Evolutionary conservation across 1,140 invertebrate genomes (phyloP).

Genomic region (Drosophila albomicans): DNA sequence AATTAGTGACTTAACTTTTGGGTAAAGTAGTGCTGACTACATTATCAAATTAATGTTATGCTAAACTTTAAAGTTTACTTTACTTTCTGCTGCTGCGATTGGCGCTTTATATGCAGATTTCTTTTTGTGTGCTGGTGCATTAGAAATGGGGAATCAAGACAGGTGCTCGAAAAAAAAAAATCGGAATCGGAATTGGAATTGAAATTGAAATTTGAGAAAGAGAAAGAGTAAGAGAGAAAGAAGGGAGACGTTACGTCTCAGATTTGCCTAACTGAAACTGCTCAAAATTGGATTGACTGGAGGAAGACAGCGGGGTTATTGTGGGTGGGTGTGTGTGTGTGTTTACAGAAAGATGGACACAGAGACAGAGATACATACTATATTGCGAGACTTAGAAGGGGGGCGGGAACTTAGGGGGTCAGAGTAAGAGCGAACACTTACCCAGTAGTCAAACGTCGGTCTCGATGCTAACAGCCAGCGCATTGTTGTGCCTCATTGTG

Average conservation of each 20-base stretch:
- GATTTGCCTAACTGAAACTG: slow-evolving; percentile 8
- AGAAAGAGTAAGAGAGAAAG: background rate
- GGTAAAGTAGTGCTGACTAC: too few relatives aligned
- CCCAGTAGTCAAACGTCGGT: slow-evolving; percentile 99
- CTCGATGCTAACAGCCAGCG: slow-evolving; percentile 93
- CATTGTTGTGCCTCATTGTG: slow-evolving; percentile 93
- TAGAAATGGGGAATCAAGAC: slow-evolving; percentile 37
- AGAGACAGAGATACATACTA: background rate
- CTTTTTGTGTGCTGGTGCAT: slow-evolving; percentile 35
- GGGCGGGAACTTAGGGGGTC: slow-evolving; percentile 17
- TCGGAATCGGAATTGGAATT: background rate
- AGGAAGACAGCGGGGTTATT: slow-evolving; percentile 6
- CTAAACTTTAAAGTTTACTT: background rate
- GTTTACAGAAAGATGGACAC: slow-evolving; percentile 2
- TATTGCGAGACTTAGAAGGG: slow-evolving; percentile 9
- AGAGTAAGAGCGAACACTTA: slow-evolving; percentile 85
- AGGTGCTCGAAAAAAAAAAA: slow-evolving; percentile 34
- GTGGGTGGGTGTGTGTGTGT: background rate
- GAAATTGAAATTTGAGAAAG: slow-evolving; percentile 1
- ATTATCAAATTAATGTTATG: background rate
- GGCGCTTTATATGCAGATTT: background rate
- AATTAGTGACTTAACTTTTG: too few relatives aligned
- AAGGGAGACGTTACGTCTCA: background rate
- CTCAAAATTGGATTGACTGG: slow-evolving; percentile 7
- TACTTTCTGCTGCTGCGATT: slow-evolving; percentile 9